These are phyloP conservation scores for Albula goreensis DNA, from an alignment of 2,113 vertebrate species.

Conservation along the genomic window DNA sequence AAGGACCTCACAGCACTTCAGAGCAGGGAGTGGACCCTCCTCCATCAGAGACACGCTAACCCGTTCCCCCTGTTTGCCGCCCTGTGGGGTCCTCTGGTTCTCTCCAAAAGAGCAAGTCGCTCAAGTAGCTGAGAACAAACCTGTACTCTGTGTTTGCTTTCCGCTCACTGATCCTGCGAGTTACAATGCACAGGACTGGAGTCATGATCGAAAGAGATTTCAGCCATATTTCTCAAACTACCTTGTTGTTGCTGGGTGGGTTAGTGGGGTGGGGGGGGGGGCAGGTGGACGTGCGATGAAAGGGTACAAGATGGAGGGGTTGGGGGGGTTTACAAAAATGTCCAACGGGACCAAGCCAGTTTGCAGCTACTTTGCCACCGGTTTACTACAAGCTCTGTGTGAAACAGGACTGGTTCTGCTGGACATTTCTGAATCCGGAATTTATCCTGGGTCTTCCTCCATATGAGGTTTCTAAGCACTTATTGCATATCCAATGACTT, in stretches of 20 bases:
- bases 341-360: background rate
- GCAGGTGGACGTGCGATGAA: background rate
- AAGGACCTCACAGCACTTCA: background rate
- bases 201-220: background rate
- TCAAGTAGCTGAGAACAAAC: no score
- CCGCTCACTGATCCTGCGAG: background rate
- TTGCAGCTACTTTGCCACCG: background rate
- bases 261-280: no score
- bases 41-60: background rate
- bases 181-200: background rate
- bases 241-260: background rate
- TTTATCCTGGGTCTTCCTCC: background rate
- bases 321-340: background rate
- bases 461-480: constrained; percentile 17
- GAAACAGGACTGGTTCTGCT: background rate
- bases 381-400: background rate
- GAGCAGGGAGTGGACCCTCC: background rate
- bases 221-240: constrained; percentile 18
- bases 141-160: background rate
- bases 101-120: no score
- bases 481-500: constrained; percentile 14
- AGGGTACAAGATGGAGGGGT: background rate
- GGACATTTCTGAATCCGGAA: background rate
- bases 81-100: no score
- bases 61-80: background rate